phyloP scores from a whole-genome alignment of 1,140 invertebrate species.

The Atta cephalotes region DNA sequence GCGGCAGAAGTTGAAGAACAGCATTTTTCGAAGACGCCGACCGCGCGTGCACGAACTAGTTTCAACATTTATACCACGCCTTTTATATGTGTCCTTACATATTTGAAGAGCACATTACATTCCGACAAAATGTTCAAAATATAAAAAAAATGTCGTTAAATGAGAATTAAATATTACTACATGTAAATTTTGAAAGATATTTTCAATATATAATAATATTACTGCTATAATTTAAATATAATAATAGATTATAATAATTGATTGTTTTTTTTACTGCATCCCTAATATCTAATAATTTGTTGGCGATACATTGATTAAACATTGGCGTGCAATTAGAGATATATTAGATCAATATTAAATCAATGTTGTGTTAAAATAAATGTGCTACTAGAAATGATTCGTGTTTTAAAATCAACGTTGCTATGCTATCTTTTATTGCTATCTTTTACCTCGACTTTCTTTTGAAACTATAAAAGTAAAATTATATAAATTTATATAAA shows the following conservation, averaged over 20 bases:
- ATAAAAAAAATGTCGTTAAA: background rate
- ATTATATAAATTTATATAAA: conserved; percentile 24
- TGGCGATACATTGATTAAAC: too few relatives aligned
- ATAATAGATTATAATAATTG: background rate
- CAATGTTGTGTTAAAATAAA: too few relatives aligned
- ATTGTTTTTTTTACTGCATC: background rate
- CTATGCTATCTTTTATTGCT: too few relatives aligned
- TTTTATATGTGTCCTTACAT: conserved; percentile 21
- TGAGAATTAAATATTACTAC: background rate
- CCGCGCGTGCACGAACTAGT: conserved; percentile 26
- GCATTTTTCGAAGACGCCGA: conserved; percentile 36
- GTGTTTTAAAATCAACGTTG: background rate
- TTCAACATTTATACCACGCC: background rate
- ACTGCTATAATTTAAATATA: background rate
- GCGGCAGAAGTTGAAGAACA: conserved; percentile 49
- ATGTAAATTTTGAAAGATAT: background rate
- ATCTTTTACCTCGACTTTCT: background rate
- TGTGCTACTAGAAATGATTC: too few relatives aligned
- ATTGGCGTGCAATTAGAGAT: too few relatives aligned
- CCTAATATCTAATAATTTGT: too few relatives aligned
- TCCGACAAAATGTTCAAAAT: background rate
- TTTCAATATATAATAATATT: background rate
- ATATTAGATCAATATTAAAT: too few relatives aligned
- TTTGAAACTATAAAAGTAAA: background rate
- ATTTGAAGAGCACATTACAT: conserved; percentile 7